Percentiles rank a stretch among this genome's conserved stretches.
Evolutionary conservation across 2,888 invertebrate genomes (phyloP).

Genomic region (Leistus spinibarbis): DNA sequence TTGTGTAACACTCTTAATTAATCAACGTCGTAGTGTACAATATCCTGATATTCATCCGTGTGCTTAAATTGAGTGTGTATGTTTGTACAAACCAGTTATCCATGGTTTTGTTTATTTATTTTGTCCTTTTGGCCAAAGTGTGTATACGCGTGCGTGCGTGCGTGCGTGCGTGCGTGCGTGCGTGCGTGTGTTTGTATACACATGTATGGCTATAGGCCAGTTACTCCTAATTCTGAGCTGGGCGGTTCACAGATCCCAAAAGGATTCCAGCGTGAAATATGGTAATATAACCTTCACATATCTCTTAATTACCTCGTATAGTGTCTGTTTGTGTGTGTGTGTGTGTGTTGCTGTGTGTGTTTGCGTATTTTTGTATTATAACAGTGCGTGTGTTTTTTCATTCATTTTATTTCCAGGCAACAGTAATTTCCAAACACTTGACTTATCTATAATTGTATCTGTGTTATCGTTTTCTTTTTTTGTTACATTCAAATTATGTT

Average conservation of each 20-base stretch:
- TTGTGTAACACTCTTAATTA: too few relatives aligned
- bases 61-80: too few relatives aligned
- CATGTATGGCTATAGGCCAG: neutral
- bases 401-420: neutral
- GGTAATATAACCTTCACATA: slow-evolving; percentile 40
- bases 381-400: neutral
- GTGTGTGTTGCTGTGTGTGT: neutral
- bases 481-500: neutral
- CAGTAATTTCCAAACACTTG: slow-evolving; percentile 6
- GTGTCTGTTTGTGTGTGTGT: neutral
- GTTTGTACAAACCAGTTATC: too few relatives aligned
- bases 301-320: slow-evolving; percentile 33
- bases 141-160: neutral
- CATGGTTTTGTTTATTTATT: too few relatives aligned
- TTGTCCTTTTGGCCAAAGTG: too few relatives aligned
- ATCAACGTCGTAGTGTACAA: too few relatives aligned
- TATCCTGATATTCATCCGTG: too few relatives aligned
- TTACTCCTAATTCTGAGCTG: slow-evolving; percentile 9
- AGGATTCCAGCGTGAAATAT: slow-evolving; percentile 38
- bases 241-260: slow-evolving; percentile 30
- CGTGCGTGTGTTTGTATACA: neutral
- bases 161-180: neutral
- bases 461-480: neutral
- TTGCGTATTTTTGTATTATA: neutral
- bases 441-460: slow-evolving; percentile 35